Evolutionary conservation across 2,797 vertebrate species (phyloP).

Genomic region (Yasuhikotakia modesta): DNA sequence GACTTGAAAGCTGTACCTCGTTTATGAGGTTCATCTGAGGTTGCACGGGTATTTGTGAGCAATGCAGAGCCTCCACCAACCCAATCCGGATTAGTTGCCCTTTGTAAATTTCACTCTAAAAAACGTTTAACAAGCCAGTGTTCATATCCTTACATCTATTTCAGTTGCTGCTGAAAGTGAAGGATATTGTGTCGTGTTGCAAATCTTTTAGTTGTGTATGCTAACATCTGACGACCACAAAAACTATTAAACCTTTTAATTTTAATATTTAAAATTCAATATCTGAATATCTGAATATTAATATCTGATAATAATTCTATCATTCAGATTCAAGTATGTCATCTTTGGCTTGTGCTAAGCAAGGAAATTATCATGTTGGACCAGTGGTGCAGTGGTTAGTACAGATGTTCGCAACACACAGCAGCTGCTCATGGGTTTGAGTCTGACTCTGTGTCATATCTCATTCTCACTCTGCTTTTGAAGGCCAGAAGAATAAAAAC

Average conservation of each 20-base stretch:
- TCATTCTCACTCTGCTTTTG: not conserved
- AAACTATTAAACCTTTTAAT: too few species aligned
- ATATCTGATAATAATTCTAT: too few species aligned
- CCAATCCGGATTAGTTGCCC: constrained; percentile 31
- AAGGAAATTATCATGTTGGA: too few species aligned
- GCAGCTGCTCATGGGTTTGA: not conserved
- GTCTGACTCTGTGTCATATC: not conserved
- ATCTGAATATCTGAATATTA: too few species aligned
- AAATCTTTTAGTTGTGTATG: not conserved
- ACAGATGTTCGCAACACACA: too few species aligned
- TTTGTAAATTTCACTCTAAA: constrained; percentile 32
- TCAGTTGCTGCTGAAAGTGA: constrained; percentile 6
- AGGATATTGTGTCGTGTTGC: not conserved
- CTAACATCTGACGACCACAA: constrained; percentile 2
- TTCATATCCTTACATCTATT: constrained; percentile 15
- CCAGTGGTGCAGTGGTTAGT: too few species aligned
- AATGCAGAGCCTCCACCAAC: constrained; percentile 5
- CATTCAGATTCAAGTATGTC: too few species aligned
- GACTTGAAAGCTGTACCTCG: constrained; percentile 19
- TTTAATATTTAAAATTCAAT: too few species aligned
- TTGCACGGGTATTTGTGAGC: constrained; percentile 9
- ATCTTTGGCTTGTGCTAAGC: too few species aligned
- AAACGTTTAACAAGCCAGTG: constrained; percentile 5
- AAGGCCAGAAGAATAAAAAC: not conserved
- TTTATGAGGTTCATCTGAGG: constrained; percentile 43